phyloP scores from a whole-genome alignment of 2,113 vertebrate genomes.

The Sisor rabdophorus region DNA sequence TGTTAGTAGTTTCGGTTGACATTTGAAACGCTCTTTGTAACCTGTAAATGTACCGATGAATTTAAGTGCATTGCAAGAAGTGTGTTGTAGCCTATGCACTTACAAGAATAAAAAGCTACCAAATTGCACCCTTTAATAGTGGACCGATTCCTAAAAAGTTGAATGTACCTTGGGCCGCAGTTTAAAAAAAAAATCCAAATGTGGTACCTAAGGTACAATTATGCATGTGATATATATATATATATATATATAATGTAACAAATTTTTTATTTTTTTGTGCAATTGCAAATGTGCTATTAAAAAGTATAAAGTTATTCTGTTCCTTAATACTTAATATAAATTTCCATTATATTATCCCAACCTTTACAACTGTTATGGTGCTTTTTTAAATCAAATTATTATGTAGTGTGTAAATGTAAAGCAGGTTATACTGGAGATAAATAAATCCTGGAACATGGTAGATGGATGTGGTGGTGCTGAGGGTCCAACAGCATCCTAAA shows the following conservation, averaged over 20 bases:
- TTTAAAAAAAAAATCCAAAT: too few species aligned
- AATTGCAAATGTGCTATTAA: too few species aligned
- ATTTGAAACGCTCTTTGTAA: slow-evolving; percentile 13
- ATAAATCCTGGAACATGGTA: slow-evolving; percentile 3
- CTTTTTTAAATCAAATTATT: background rate
- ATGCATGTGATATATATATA: too few species aligned
- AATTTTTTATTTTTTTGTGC: background rate
- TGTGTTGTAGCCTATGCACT: background rate
- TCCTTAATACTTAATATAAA: background rate
- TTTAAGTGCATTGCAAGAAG: background rate
- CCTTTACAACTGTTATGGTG: too few species aligned
- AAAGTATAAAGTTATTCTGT: background rate
- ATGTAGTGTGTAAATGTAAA: background rate
- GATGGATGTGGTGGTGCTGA: background rate
- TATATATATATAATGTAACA: too few species aligned
- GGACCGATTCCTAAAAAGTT: too few species aligned
- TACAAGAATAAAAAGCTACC: background rate
- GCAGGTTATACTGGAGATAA: background rate
- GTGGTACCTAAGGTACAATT: too few species aligned
- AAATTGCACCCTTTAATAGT: background rate
- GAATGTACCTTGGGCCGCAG: too few species aligned
- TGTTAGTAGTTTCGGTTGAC: slow-evolving; percentile 66
- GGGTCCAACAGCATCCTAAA: too few species aligned
- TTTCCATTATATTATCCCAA: too few species aligned
- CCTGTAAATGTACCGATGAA: background rate